phyloP scores from a whole-genome alignment of 2,888 invertebrate species.

The Dicyrtoma fusca region DNA sequence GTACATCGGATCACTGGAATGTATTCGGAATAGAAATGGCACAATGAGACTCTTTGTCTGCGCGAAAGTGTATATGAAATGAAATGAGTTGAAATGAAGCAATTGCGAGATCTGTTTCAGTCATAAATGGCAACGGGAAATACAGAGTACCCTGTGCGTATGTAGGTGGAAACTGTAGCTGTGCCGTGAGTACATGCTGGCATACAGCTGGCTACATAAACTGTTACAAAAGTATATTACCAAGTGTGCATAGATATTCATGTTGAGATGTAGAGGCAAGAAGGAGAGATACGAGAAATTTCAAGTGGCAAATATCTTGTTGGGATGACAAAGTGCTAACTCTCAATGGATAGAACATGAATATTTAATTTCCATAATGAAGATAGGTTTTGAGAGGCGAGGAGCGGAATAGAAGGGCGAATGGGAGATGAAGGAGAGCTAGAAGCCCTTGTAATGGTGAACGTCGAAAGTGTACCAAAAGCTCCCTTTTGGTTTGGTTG shows the following conservation, averaged over 20 bases:
- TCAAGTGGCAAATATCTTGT: background rate
- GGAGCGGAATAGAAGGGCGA: background rate
- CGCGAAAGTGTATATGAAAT: no score
- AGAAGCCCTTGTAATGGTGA: background rate
- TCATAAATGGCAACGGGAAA: no score
- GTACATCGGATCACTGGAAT: no score
- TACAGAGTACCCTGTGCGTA: no score
- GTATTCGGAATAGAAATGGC: background rate
- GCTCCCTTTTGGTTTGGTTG: background rate
- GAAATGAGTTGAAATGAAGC: no score
- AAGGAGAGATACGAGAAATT: background rate
- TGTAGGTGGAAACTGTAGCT: no score
- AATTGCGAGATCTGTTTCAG: no score
- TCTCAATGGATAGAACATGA: constrained; percentile 14
- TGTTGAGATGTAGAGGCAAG: background rate
- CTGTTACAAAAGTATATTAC: no score
- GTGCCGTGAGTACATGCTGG: no score
- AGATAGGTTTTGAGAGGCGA: background rate
- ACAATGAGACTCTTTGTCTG: background rate
- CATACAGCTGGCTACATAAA: no score
- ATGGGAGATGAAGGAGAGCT: background rate
- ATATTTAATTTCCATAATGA: constrained; percentile 16
- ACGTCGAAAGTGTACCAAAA: background rate
- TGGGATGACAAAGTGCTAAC: background rate
- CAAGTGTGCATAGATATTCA: background rate